Evolutionary conservation across 2,888 invertebrate species (phyloP).

Genomic region (Xestoiulus laeticollis): DNA sequence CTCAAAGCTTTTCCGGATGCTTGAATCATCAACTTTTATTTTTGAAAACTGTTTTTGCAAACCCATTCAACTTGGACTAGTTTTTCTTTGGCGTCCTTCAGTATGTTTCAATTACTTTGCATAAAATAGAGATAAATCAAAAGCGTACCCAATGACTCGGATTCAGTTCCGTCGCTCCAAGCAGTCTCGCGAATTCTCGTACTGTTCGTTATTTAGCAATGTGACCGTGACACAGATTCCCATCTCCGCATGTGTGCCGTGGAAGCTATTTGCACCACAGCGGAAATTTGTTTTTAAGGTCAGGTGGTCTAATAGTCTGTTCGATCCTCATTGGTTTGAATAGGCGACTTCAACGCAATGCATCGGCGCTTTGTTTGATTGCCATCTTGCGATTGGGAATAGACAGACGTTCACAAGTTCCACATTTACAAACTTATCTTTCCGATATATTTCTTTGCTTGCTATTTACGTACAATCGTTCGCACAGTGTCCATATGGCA

Average conservation of each 20-base stretch:
- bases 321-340: neutral
- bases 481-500: neutral
- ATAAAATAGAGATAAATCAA: neutral
- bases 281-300: neutral
- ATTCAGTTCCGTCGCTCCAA: neutral
- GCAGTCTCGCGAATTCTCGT: neutral
- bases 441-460: neutral
- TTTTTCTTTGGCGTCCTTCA: neutral
- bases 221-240: neutral
- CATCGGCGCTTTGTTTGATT: neutral
- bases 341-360: neutral
- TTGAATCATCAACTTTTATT: too few relatives aligned
- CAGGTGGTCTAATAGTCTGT: neutral
- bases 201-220: neutral
- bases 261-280: too few relatives aligned
- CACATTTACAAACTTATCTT: neutral
- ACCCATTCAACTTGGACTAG: neutral
- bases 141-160: neutral
- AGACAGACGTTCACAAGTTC: neutral
- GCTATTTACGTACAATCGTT: neutral
- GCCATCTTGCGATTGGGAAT: neutral
- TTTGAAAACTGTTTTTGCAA: neutral
- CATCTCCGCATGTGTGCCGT: neutral
- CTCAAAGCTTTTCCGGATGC: too few relatives aligned
- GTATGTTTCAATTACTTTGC: neutral